A percentile compares a stretch with the other conserved stretches of the same genome.
Conservation (phyloP, 2,797 vertebrate species). For the Buphagus erythrorhynchus region DNA sequence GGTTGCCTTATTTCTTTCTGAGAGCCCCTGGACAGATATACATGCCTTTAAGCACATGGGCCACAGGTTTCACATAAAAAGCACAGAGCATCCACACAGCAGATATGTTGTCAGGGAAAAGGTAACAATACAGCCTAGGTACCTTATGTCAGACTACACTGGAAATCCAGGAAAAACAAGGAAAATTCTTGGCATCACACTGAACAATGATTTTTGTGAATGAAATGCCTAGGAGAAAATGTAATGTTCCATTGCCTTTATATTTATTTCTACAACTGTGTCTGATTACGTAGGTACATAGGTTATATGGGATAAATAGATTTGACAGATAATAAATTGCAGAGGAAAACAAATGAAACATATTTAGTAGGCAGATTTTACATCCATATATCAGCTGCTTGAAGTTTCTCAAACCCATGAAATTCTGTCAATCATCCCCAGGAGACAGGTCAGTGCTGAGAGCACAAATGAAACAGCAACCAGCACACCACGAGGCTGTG, state of each 20-base stretch:
- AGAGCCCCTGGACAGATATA: background rate
- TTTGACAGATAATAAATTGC: background rate
- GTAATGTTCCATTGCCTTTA: background rate
- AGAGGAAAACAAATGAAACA: background rate
- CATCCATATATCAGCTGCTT: background rate
- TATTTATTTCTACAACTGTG: background rate
- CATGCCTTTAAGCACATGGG: background rate
- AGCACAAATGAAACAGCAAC: background rate
- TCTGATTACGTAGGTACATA: background rate
- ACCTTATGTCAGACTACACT: background rate
- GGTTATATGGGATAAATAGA: background rate
- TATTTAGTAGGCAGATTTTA: background rate
- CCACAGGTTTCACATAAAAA: background rate
- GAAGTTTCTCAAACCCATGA: background rate
- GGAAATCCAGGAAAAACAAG: background rate
- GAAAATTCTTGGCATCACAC: background rate
- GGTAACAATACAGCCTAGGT: background rate
- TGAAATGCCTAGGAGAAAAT: background rate
- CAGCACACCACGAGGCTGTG: rapidly evolving
- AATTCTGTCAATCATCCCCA: background rate
- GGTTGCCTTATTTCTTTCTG: background rate
- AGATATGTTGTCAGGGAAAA: background rate
- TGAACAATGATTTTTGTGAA: background rate
- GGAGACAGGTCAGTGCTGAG: background rate
- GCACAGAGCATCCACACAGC: background rate